phyloP scores from a whole-genome alignment of 2,888 invertebrate species.

The Tipula confusa region DNA sequence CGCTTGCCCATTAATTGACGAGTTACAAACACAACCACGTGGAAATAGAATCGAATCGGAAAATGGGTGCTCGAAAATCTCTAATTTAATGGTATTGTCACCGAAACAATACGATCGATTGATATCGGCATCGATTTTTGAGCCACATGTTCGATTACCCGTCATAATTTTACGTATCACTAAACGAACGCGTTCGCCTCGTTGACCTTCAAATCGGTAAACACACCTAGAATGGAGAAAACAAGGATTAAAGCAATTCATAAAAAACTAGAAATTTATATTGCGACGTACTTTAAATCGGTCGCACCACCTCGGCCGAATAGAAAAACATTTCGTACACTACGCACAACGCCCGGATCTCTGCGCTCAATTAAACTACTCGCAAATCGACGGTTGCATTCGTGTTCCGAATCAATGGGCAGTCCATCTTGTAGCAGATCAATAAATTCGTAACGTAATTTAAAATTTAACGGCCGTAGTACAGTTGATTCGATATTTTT shows the following conservation, averaged over 20 bases:
- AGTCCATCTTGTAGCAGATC: slow-evolving; percentile 82
- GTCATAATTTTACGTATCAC: slow-evolving; percentile 69
- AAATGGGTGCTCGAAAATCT: slow-evolving; percentile 75
- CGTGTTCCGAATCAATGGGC: slow-evolving; percentile 62
- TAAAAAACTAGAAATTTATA: neutral
- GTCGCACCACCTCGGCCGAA: slow-evolving; percentile 80
- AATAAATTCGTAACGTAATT: slow-evolving; percentile 83
- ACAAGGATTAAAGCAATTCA: neutral
- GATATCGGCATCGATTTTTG: slow-evolving; percentile 56
- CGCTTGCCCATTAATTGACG: slow-evolving; percentile 44
- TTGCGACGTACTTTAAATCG: slow-evolving; percentile 67
- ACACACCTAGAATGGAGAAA: slow-evolving; percentile 61
- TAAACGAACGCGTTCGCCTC: slow-evolving; percentile 73
- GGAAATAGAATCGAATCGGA: slow-evolving; percentile 64
- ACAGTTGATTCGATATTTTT: slow-evolving; percentile 78
- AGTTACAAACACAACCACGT: slow-evolving; percentile 76
- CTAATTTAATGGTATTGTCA: slow-evolving; percentile 63
- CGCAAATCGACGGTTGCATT: slow-evolving; percentile 72
- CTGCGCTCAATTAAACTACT: slow-evolving; percentile 54
- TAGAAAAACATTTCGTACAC: slow-evolving; percentile 77
- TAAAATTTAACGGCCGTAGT: slow-evolving; percentile 77
- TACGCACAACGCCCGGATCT: slow-evolving; percentile 70
- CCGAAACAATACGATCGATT: slow-evolving; percentile 68
- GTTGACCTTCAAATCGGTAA: slow-evolving; percentile 81
- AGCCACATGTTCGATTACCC: slow-evolving; percentile 52